phyloP scores from a whole-genome alignment of 2,113 vertebrate genomes.

The Myotis davidii region DNA sequence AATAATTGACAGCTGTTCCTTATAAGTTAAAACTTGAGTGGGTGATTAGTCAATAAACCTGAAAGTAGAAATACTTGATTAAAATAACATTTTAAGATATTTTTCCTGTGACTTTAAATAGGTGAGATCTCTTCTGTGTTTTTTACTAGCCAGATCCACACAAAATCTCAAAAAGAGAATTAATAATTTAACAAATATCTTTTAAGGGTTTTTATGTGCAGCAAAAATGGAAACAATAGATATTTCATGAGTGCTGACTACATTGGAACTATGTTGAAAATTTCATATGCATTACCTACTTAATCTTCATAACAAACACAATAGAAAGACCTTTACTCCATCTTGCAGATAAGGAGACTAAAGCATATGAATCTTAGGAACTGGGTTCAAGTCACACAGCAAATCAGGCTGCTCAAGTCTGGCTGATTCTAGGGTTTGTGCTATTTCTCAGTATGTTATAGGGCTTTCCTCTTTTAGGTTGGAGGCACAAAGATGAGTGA shows the following conservation, averaged over 20 bases:
- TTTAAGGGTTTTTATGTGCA: not conserved
- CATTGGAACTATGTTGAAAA: not conserved
- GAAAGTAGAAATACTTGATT: not conserved
- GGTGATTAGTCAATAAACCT: not conserved
- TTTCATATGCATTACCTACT: not conserved
- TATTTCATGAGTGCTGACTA: not conserved
- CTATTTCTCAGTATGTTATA: not conserved
- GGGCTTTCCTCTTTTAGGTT: not conserved
- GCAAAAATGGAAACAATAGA: not conserved
- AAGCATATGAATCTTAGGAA: not conserved
- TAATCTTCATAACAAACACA: not conserved
- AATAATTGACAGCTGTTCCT: not conserved
- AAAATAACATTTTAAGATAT: not conserved
- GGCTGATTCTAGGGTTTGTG: not conserved
- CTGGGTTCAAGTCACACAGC: not conserved
- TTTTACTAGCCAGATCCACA: not conserved
- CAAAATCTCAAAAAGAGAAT: not conserved
- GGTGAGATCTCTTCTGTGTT: not conserved
- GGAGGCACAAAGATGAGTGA: not conserved
- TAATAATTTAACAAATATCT: not conserved
- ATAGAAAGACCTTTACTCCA: not conserved
- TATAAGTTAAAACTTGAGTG: constrained; percentile 23
- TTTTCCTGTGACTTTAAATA: not conserved
- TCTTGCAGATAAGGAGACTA: not conserved
- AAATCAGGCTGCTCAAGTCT: not conserved